Evolutionary conservation across 2,888 invertebrate genomes (phyloP), one percentile per base, ranked within the genome.

Genomic region (Sesia bembeciformis): DNA sequence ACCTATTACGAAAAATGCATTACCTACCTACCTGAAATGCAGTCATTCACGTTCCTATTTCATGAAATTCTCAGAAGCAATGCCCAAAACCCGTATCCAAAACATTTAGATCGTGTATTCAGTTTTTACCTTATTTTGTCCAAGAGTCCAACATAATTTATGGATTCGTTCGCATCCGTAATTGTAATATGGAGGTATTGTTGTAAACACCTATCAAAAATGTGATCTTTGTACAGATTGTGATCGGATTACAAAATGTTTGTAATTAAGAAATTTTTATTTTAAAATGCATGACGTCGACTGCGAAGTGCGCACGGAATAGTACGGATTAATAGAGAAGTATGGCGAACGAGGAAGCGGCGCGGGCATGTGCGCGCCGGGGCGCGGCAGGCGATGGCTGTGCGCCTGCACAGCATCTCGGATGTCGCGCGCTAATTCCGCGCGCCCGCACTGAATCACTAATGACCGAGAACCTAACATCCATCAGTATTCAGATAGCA

Each of bases 351-450:
- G 2, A 50, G 50, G 50, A 50, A 50, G 50, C 38, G 38, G 38
- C 7, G 46, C 23, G 46, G 46, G 23, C 7, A 46, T 23, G 23
- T 23, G 23, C 23, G 23, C 23, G 23, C 23, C 23, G 23, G 23
- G 23, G 23, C 23, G 23, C 23, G 42, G 5, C 42, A 42, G 5
- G 7, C 7, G 7, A 42, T 42, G 7, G 42, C 50, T 39, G 3
- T 50, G 23, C 46, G 46, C 46, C 46, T 71, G 68, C 74, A 69
- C 76, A 73, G 67, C 72, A 71, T 74, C 81, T 84, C 82, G 80
- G 79, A 82, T 78, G 72, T 74, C 70, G 79, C 70, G 58, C 54
- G 78, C 84, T 87, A 82, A 88, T 87, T 88, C 87, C 87, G 88
- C 65, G 69, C 85, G 78, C 81, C 65, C 75, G 75, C 66, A 60